Evolutionary conservation across 1,140 invertebrate species (phyloP).

Genomic region (Propsilocerus akamusi): DNA sequence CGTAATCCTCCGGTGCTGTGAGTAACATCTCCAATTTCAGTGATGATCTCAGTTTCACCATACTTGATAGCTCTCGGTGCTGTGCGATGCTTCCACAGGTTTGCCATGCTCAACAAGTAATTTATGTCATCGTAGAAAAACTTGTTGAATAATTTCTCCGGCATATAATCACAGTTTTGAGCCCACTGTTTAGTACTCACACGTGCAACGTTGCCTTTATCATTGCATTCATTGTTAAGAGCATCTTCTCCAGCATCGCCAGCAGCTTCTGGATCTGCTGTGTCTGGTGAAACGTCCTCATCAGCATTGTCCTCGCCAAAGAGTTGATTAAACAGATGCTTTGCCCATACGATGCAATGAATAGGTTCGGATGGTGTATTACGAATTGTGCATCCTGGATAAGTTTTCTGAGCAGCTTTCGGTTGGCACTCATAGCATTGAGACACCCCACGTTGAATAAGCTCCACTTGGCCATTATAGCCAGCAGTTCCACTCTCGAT

Average conservation of each 20-base stretch:
- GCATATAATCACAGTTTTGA: slow-evolving; percentile 61
- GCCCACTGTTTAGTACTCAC: slow-evolving; percentile 86
- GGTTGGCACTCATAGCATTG: slow-evolving; percentile 96
- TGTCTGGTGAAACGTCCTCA: slow-evolving; percentile 95
- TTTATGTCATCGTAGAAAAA: slow-evolving; percentile 92
- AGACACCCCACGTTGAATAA: slow-evolving; percentile 74
- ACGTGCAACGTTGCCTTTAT: slow-evolving; percentile 48
- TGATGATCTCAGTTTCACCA: slow-evolving; percentile 35
- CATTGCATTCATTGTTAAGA: slow-evolving; percentile 14
- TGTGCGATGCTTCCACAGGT: slow-evolving; percentile 78
- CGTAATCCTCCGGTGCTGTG: slow-evolving; percentile 24
- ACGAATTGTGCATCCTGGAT: slow-evolving; percentile 94
- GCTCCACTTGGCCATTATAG: slow-evolving; percentile 76
- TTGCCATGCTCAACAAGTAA: slow-evolving; percentile 86
- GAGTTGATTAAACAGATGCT: slow-evolving; percentile 94
- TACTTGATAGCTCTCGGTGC: slow-evolving; percentile 67
- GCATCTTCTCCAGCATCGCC: slow-evolving; percentile 27
- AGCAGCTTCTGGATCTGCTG: slow-evolving; percentile 73
- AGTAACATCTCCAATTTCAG: slow-evolving; percentile 23
- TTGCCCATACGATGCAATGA: slow-evolving; percentile 99
- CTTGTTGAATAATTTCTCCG: slow-evolving; percentile 68
- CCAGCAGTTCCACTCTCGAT: slow-evolving; percentile 96
- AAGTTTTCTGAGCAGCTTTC: slow-evolving; percentile 80
- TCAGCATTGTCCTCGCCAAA: slow-evolving; percentile 94
- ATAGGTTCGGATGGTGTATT: slow-evolving; percentile 99